Base-by-base conservation (phyloP, 2,113 vertebrate genomes). In the Cephalopholis sonnerati region DNA sequence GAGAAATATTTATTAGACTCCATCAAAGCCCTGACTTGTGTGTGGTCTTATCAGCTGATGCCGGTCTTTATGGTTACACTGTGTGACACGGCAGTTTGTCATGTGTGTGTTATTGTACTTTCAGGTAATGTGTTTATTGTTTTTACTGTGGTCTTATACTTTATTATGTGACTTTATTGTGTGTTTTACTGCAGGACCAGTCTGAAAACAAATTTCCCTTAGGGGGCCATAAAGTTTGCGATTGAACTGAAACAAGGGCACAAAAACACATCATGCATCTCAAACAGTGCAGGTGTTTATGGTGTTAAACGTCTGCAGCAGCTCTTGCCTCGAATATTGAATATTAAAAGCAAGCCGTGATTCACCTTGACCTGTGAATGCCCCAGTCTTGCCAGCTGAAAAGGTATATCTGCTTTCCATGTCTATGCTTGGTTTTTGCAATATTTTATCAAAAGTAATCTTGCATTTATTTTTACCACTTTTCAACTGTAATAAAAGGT, bases 161-260 rank as follows among this genome's bases (percentile, higher is more conserved):
- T 88, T 84, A 90, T 77, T 77, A 72, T 71, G 65, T 64, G 29
- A 53, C 69, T 87, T 86, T 82, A 89, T 86, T 87, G 78, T 68
- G 73, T 78, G 73, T 86, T 89, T 89, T 79, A 88, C 68, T 77
- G 73, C 83, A 72, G 59, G 80, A 73, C 24, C 72, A 48, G 80
- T 71, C 65, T 71, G 77, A 79, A 85, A 87, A 79, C 81, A 85
- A 85, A 91, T 87, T 79, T 87, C 66, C 83, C 73, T 81, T 32
- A 50, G 66, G 80, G 80, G 79, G 27, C 72, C 73, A 64, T 87
- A 85, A 91, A 83, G 79, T 81, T 64, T 74, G 68, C 69, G 53
- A 53, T 44, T 77, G 46, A 83, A 83, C 59, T 61, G 74, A 78
- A 86, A 86, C 78, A 78, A 84, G 83, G 73, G 53, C 73, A 74